Evolutionary conservation across 2,888 invertebrate species (phyloP).

Genomic region (Plebejus argus): DNA sequence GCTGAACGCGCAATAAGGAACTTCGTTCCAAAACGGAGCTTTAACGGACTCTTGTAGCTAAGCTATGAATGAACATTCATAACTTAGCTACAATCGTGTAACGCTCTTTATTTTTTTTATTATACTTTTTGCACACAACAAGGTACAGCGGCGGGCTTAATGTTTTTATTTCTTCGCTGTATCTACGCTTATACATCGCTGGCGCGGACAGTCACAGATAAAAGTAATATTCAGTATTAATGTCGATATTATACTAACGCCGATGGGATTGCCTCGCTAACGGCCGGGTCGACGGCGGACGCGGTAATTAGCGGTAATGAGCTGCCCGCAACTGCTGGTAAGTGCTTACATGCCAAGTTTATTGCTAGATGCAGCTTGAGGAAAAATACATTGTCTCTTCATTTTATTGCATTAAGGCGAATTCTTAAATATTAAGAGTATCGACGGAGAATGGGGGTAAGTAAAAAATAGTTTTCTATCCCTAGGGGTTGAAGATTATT

Average conservation of each 20-base stretch:
- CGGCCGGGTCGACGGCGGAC: not conserved
- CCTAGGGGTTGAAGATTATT: too few species aligned
- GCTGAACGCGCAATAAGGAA: too few species aligned
- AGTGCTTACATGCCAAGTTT: not conserved
- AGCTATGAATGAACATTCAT: too few species aligned
- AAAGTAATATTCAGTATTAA: conserved; percentile 39
- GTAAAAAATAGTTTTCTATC: not conserved
- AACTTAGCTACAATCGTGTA: too few species aligned
- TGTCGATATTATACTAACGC: conserved; percentile 40
- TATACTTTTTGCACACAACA: too few species aligned
- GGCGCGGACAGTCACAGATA: conserved; percentile 36
- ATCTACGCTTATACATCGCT: not conserved
- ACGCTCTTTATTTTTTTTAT: too few species aligned
- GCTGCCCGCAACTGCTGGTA: not conserved
- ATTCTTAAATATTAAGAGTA: too few species aligned
- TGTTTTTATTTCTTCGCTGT: not conserved
- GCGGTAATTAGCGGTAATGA: conserved; percentile 18
- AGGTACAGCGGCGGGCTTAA: not conserved
- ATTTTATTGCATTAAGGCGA: not conserved
- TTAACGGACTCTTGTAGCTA: too few species aligned
- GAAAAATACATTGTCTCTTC: not conserved
- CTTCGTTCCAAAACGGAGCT: too few species aligned
- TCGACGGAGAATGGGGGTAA: too few species aligned
- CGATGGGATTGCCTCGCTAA: conserved; percentile 33
- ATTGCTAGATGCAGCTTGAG: not conserved